These are phyloP conservation scores for Biston betularia DNA, from an alignment of 2,888 invertebrate genomes.

Conservation along the genomic window DNA sequence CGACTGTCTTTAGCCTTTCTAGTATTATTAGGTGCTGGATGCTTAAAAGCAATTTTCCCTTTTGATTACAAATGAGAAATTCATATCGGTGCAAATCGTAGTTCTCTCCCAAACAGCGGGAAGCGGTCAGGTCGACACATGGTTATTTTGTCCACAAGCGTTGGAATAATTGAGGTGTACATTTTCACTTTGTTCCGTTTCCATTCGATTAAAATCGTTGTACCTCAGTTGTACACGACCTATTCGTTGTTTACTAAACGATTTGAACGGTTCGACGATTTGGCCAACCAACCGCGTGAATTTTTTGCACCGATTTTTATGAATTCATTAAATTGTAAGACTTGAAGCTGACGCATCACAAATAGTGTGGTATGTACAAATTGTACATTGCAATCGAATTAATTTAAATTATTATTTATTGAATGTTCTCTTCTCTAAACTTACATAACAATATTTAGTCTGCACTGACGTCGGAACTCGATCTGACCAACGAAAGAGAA, in stretches of 20 bases:
- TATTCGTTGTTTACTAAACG: conserved; percentile 85
- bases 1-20: too few relatives aligned
- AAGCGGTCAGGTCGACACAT: conserved; percentile 68
- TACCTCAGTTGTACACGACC: conserved; percentile 82
- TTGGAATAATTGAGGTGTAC: conserved; percentile 86
- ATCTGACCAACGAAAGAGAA: too few relatives aligned
- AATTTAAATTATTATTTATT: not conserved
- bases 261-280: conserved; percentile 83
- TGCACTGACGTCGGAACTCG: too few relatives aligned
- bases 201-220: conserved; percentile 86
- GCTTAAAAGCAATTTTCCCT: not conserved
- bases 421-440: too few relatives aligned
- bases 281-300: conserved; percentile 66
- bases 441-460: too few relatives aligned
- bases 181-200: conserved; percentile 86
- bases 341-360: conserved; percentile 31
- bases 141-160: conserved; percentile 79
- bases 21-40: too few relatives aligned
- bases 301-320: conserved; percentile 61
- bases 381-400: not conserved
- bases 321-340: conserved; percentile 48
- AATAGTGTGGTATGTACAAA: conserved; percentile 2
- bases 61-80: conserved; percentile 23
- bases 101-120: conserved; percentile 56
- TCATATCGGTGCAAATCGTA: conserved; percentile 35